A percentile compares a stretch with the other conserved stretches of the same genome.
Evolutionary conservation across 2,888 invertebrate species (phyloP).

Genomic region (Eilema sororculum): DNA sequence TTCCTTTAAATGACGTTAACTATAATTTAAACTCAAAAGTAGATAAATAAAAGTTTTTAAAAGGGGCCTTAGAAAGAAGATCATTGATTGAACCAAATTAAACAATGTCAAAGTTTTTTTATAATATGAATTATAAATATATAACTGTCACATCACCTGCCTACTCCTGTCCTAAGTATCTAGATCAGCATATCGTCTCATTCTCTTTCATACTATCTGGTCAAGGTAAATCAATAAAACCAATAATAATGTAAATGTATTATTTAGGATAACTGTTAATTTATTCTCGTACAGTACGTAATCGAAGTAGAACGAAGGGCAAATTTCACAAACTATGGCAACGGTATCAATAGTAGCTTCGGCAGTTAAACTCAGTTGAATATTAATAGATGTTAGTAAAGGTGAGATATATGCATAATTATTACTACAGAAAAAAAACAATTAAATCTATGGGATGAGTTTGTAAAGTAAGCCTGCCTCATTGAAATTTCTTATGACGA

Average conservation of each 20-base stretch:
- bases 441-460: no score
- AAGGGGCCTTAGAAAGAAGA: neutral
- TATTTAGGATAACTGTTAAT: conserved; percentile 6
- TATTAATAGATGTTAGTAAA: neutral
- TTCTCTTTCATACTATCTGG: neutral
- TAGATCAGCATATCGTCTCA: neutral
- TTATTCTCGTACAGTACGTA: neutral
- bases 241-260: neutral
- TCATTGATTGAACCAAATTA: neutral
- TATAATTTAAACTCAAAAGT: no score
- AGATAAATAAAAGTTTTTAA: no score
- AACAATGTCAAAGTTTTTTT: no score
- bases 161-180: neutral
- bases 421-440: no score
- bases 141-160: neutral
- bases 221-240: neutral
- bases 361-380: neutral
- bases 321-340: conserved; percentile 11
- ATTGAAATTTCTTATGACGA: no score
- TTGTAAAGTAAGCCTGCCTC: no score
- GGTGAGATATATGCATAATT: no score
- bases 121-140: no score
- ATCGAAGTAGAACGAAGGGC: neutral
- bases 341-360: neutral
- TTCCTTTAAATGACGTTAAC: no score